These are phyloP conservation scores for Drosophila sucinea DNA, from an alignment of 1,140 invertebrate species.

Conservation along the genomic window DNA sequence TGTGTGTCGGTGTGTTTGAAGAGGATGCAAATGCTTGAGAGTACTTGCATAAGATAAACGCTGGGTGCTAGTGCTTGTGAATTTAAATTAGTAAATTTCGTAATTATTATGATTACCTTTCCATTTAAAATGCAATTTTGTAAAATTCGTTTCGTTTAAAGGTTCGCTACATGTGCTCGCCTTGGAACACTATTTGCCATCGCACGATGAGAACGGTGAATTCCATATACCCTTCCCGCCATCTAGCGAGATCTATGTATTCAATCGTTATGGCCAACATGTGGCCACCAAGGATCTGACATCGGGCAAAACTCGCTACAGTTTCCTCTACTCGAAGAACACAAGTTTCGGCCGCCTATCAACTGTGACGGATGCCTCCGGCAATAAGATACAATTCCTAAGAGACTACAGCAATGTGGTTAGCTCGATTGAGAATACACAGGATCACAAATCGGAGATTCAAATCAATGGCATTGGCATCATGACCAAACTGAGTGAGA, in stretches of 20 bases:
- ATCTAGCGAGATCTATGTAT: slow-evolving; percentile 96
- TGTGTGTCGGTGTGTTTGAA: no score
- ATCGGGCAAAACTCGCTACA: slow-evolving; percentile 95
- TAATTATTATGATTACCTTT: no score
- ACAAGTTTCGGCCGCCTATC: slow-evolving; percentile 97
- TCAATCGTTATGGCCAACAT: slow-evolving; percentile 97
- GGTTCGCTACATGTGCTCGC: slow-evolving; percentile 93
- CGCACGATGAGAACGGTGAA: slow-evolving; percentile 94
- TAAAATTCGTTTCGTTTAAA: slow-evolving; percentile 44
- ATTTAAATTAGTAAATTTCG: no score
- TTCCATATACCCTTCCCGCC: slow-evolving; percentile 96
- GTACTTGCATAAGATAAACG: no score
- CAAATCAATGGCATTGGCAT: slow-evolving; percentile 95
- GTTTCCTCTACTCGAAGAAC: slow-evolving; percentile 98
- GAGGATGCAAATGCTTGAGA: no score
- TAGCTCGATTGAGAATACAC: slow-evolving; percentile 96
- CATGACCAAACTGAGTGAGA: slow-evolving; percentile 91
- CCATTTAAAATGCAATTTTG: no score
- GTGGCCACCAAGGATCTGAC: slow-evolving; percentile 96
- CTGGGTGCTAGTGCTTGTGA: no score
- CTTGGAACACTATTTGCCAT: slow-evolving; percentile 94
- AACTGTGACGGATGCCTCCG: slow-evolving; percentile 95
- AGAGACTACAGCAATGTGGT: slow-evolving; percentile 95
- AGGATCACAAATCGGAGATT: slow-evolving; percentile 95
- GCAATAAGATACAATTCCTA: slow-evolving; percentile 96